These are phyloP conservation scores for Eucriotettix oculatus DNA, from an alignment of 2,888 invertebrate genomes.

Conservation along the genomic window DNA sequence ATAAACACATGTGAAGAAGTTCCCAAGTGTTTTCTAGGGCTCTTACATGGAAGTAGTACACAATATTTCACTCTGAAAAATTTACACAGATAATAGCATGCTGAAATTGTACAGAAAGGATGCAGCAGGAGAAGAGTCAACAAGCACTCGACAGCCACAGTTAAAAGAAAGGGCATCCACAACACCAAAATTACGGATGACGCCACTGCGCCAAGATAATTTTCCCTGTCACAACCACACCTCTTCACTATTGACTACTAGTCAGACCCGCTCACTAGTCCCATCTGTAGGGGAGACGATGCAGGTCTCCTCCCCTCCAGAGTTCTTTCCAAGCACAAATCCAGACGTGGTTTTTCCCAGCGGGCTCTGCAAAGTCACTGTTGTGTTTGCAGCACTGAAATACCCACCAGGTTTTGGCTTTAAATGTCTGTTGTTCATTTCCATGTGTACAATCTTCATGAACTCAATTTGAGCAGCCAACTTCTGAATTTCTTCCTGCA, in stretches of 20 bases:
- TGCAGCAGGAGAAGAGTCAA: neutral
- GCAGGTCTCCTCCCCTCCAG: constrained; percentile 1
- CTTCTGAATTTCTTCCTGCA: constrained; percentile 77
- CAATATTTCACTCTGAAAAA: neutral
- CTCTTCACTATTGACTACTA: constrained; percentile 23
- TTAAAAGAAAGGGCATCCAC: neutral
- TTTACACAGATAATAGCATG: neutral
- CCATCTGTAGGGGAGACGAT: constrained; percentile 15
- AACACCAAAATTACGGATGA: neutral
- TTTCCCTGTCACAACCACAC: constrained; percentile 19
- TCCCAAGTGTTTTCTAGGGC: too few relatives aligned
- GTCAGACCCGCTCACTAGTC: constrained; percentile 22
- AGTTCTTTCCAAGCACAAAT: constrained; percentile 4
- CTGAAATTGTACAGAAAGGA: neutral
- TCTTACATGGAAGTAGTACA: neutral
- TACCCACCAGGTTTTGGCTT: constrained; percentile 71
- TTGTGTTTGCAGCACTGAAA: constrained; percentile 28
- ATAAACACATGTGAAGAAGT: too few relatives aligned
- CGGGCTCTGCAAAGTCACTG: constrained; percentile 12
- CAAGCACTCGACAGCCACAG: neutral
- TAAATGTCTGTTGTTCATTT: constrained; percentile 77
- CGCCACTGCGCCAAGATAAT: neutral
- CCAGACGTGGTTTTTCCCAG: constrained; percentile 8
- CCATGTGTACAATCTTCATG: constrained; percentile 89
- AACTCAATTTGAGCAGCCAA: constrained; percentile 82